phyloP scores from a whole-genome alignment of 64 coral and sea anemone genomes.

The Orbicella faveolata region DNA sequence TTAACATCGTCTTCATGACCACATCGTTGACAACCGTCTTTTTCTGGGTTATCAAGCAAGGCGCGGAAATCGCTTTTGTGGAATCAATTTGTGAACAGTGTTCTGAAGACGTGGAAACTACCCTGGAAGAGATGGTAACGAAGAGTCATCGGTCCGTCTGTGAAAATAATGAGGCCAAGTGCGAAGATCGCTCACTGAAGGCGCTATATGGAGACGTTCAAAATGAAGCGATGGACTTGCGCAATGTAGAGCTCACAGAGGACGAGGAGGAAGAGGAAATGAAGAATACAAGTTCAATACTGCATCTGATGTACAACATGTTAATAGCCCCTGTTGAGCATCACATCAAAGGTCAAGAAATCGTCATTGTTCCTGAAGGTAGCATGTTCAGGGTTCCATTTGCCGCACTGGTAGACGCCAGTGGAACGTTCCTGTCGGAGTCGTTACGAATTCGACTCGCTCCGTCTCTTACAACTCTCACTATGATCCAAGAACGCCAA shows the following conservation, averaged over 20 bases:
- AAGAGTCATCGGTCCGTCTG: too few species aligned
- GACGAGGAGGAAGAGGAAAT: neutral
- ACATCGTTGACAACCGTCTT: neutral
- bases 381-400: slow-evolving; percentile 1
- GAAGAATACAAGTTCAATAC: too few species aligned
- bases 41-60: neutral
- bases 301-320: neutral
- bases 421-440: slow-evolving; percentile 2
- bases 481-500: neutral
- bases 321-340: neutral
- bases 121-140: too few species aligned
- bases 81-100: too few species aligned
- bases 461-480: slow-evolving; percentile 22
- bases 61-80: neutral
- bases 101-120: too few species aligned
- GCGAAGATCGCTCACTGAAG: neutral
- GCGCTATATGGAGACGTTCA: neutral
- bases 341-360: neutral
- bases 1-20: neutral
- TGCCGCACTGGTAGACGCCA: neutral
- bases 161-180: neutral
- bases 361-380: slow-evolving; percentile 33
- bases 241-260: neutral
- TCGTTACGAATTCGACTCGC: neutral
- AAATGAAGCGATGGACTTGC: too few species aligned